phyloP scores from a whole-genome alignment of 2,113 vertebrate genomes.

The Odontesthes bonariensis region DNA sequence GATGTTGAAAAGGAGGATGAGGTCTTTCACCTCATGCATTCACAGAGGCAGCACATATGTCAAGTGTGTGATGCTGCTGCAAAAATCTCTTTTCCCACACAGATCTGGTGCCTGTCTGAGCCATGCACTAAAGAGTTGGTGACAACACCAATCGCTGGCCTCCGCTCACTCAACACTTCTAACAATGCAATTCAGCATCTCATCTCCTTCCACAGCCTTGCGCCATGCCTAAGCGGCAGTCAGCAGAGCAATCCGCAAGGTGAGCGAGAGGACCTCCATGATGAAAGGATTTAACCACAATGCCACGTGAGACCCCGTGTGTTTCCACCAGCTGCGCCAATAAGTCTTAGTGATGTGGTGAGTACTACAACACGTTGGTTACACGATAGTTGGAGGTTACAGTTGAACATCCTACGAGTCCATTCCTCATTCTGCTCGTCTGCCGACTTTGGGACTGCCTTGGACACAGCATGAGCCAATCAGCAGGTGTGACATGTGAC shows the following conservation, averaged over 20 bases:
- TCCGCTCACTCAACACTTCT: slow-evolving; percentile 72
- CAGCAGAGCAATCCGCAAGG: slow-evolving; percentile 44
- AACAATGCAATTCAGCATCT: slow-evolving; percentile 65
- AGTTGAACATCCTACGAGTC: slow-evolving; percentile 51
- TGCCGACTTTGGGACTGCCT: slow-evolving; percentile 41
- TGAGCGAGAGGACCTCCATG: background rate
- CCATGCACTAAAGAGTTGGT: slow-evolving; percentile 72
- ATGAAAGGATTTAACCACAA: slow-evolving; percentile 62
- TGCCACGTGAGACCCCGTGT: slow-evolving; percentile 57
- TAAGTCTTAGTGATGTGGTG: slow-evolving; percentile 30
- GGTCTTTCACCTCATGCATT: slow-evolving; percentile 29
- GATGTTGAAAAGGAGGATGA: slow-evolving; percentile 13
- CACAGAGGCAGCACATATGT: slow-evolving; percentile 33
- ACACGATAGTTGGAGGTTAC: slow-evolving; percentile 4
- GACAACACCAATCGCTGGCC: slow-evolving; percentile 76
- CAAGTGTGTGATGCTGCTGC: slow-evolving; percentile 30
- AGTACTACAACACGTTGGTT: slow-evolving; percentile 37
- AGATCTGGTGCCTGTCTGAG: slow-evolving; percentile 74
- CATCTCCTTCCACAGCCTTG: slow-evolving; percentile 42
- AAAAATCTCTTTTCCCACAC: slow-evolving; percentile 79
- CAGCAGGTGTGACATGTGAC: slow-evolving; percentile 77
- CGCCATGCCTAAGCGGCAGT: slow-evolving; percentile 32
- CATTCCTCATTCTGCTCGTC: slow-evolving; percentile 34
- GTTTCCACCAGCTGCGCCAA: slow-evolving; percentile 22
- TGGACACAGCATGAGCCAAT: slow-evolving; percentile 67